Percentiles rank a stretch among this genome's conserved stretches.
Evolutionary conservation across 1,140 invertebrate genomes (phyloP).

Genomic region (Argopecten irradians): DNA sequence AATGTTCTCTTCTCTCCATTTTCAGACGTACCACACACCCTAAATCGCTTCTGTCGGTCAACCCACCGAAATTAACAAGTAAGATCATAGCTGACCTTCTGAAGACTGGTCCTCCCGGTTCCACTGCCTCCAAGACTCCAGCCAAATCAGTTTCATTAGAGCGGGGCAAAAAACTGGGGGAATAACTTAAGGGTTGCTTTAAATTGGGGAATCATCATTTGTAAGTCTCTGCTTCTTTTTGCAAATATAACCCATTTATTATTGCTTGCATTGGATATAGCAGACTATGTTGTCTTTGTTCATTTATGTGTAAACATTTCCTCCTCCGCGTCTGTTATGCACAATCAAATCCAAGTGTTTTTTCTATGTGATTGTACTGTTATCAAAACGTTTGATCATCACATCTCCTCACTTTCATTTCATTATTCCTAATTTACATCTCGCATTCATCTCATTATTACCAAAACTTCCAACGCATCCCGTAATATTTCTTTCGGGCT

Average conservation of each 20-base stretch:
- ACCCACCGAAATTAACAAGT: constrained; percentile 64
- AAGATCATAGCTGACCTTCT: constrained; percentile 62
- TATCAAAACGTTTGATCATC: not conserved
- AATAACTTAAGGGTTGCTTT: not conserved
- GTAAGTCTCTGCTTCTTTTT: not conserved
- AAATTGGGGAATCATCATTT: not conserved
- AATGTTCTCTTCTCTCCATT: constrained; percentile 43
- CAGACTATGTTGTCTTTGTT: not conserved
- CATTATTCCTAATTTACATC: too few species aligned
- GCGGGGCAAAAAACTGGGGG: not conserved
- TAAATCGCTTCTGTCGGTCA: constrained; percentile 61
- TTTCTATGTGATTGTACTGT: not conserved
- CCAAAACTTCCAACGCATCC: too few species aligned
- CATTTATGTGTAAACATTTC: not conserved
- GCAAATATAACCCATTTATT: constrained; percentile 7
- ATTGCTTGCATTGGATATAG: not conserved
- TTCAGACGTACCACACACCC: constrained; percentile 59
- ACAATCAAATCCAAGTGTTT: not conserved
- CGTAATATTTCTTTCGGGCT: too few species aligned
- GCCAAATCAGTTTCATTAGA: not conserved
- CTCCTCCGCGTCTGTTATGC: too few species aligned
- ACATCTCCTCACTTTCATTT: not conserved
- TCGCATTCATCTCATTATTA: too few species aligned
- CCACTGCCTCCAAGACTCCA: constrained; percentile 13
- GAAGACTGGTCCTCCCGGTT: constrained; percentile 46